These are phyloP conservation scores for Megamerina dolium DNA, from an alignment of 2,888 invertebrate species.

Conservation along the genomic window DNA sequence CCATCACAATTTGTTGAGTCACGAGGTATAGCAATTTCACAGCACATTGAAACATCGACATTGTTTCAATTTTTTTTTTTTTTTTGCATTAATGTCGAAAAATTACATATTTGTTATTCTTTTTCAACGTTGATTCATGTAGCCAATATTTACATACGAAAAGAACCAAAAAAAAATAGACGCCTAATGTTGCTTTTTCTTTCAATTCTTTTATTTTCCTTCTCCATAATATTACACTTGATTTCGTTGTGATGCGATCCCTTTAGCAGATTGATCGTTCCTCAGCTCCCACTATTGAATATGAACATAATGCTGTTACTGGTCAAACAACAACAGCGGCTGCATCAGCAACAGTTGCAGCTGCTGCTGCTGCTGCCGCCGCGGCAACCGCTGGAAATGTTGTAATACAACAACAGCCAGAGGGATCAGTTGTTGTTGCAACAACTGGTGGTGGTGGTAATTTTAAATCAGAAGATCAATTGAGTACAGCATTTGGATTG, in stretches of 20 bases:
- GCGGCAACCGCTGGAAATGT: slow-evolving; percentile 28
- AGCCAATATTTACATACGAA: background rate
- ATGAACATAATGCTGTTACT: slow-evolving; percentile 43
- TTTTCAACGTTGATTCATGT: no score
- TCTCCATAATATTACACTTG: slow-evolving; percentile 7
- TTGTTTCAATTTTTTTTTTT: no score
- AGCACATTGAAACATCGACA: no score
- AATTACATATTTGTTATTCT: no score
- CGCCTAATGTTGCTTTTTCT: background rate
- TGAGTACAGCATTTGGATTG: slow-evolving; percentile 65
- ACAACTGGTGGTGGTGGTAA: slow-evolving; percentile 35
- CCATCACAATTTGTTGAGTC: no score
- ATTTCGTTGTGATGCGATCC: slow-evolving; percentile 8
- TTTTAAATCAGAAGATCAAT: slow-evolving; percentile 66
- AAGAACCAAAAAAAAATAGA: background rate
- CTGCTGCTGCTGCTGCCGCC: slow-evolving; percentile 25
- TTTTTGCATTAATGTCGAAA: no score
- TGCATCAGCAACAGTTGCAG: slow-evolving; percentile 25
- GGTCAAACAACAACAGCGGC: no score
- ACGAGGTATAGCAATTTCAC: no score
- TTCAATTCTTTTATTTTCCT: background rate
- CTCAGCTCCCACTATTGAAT: slow-evolving; percentile 48
- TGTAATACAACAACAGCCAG: slow-evolving; percentile 30
- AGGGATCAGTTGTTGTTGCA: slow-evolving; percentile 36
- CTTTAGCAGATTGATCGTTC: slow-evolving; percentile 47